Percentiles rank a stretch among this genome's conserved stretches.
Evolutionary conservation across 2,113 vertebrate species (phyloP).

Genomic region (Australoheros scitulus): DNA sequence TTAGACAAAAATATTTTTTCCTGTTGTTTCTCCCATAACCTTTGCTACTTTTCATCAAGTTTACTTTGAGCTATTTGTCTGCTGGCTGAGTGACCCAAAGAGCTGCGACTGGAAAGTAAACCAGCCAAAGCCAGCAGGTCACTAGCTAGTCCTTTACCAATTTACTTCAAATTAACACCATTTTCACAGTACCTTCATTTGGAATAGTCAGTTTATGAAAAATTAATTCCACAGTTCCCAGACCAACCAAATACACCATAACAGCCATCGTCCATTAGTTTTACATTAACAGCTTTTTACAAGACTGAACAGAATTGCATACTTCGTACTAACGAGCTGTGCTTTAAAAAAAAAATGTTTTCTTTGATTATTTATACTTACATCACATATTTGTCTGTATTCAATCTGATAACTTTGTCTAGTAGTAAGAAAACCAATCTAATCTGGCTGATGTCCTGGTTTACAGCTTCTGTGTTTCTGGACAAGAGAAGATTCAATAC

Average conservation of each 20-base stretch:
- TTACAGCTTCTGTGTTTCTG: neutral
- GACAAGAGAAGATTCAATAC: neutral
- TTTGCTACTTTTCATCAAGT: neutral
- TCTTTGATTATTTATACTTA: no score
- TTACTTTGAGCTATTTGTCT: neutral
- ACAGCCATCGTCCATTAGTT: no score
- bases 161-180: neutral
- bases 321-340: no score
- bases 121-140: neutral
- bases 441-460: neutral
- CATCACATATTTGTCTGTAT: neutral
- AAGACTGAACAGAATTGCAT: no score
- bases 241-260: no score
- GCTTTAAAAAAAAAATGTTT: no score
- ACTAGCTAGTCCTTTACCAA: neutral
- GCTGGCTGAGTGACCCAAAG: neutral
- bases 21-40: neutral
- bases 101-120: accelerated
- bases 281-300: no score
- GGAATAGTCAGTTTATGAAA: no score
- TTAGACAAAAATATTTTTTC: neutral
- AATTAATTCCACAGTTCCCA: no score
- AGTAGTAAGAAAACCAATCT: neutral
- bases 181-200: no score
- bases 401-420: no score